A percentile compares a stretch with the other conserved stretches of the same genome.
These are phyloP conservation scores for Danionella dracula DNA, from an alignment of 2,797 vertebrate genomes.

Conservation along the genomic window DNA sequence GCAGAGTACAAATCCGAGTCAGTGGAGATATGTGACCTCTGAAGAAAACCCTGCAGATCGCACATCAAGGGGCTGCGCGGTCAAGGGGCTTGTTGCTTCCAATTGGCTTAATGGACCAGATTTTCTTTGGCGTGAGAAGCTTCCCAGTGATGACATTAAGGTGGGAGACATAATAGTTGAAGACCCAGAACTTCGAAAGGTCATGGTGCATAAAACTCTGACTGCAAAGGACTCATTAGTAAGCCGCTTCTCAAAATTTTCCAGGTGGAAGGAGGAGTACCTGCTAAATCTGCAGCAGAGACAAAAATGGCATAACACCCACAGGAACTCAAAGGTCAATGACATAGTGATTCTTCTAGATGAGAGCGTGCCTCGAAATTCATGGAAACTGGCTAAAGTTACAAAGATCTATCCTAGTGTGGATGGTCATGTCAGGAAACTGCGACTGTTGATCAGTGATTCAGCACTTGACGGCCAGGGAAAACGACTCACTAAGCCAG, in stretches of 20 bases:
- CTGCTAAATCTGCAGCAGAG: too few relatives aligned
- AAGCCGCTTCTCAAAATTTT: constrained; percentile 24
- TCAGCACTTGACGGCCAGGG: neutral
- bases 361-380: too few relatives aligned
- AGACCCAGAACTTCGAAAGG: neutral
- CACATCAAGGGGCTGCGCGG: too few relatives aligned
- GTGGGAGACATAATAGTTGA: neutral
- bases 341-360: too few relatives aligned
- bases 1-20: too few relatives aligned
- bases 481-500: neutral
- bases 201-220: neutral
- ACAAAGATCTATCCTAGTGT: too few relatives aligned
- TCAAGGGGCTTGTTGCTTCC: neutral
- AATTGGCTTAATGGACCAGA: constrained; percentile 9
- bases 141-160: neutral
- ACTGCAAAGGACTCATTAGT: neutral
- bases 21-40: too few relatives aligned
- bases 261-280: neutral
- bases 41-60: too few relatives aligned
- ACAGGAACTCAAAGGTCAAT: too few relatives aligned
- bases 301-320: too few relatives aligned
- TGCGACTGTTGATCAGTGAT: neutral
- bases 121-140: constrained; percentile 1
- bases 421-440: too few relatives aligned
- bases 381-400: too few relatives aligned